Evolutionary conservation across 2,113 vertebrate genomes (phyloP), one percentile per base, ranked within the genome.

Genomic region (Morone saxatilis): DNA sequence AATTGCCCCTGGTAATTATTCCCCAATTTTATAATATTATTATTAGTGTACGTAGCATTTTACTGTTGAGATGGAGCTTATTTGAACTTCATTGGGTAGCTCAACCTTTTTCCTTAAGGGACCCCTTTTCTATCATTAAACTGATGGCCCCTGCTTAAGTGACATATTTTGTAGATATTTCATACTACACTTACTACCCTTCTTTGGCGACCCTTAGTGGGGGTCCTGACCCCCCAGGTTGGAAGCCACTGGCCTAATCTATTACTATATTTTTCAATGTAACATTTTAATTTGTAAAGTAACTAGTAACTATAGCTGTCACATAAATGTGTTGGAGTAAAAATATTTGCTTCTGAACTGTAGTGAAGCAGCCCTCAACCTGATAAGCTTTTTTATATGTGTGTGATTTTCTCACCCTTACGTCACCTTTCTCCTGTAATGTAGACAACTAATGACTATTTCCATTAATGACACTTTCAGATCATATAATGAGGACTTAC

Each of bases 401-500:
- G 78, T 62, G 38, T 66, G 70, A 43, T 80, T 76, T 66, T 83
- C 75, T 78, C 77, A 40, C 60, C 71, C 41, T 14, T 51, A 41
- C 69, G 51, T 78, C 61, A 69, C 82, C 71, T 69, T 72, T 65
- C 41, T 54, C 51, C 89, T 69, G 17, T 77, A 60, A 76, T 74
- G 41, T 56, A 43, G 59, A 65, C 62, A 87, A 43, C 81, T 86
- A 84, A 92, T 87, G 51, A 75, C 69, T 69, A 80, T 83, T 86
- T 76, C 54, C 69, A 81, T 85, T 91, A 90, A 84, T 87, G 77
- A 90, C 89, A 73, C 80, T 84, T 84, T 93, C 91, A 92, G 87
- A 71, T 90, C 87, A 86, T 71, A 54, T 94, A 94, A 94, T 94
- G 88, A 92, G 82, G 91, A 91, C 86, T 94, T 94, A 94, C 80